Percentiles rank a stretch among this genome's conserved stretches.
phyloP scores from a whole-genome alignment of 2,888 invertebrate species.

The Pyrochroa serraticornis region DNA sequence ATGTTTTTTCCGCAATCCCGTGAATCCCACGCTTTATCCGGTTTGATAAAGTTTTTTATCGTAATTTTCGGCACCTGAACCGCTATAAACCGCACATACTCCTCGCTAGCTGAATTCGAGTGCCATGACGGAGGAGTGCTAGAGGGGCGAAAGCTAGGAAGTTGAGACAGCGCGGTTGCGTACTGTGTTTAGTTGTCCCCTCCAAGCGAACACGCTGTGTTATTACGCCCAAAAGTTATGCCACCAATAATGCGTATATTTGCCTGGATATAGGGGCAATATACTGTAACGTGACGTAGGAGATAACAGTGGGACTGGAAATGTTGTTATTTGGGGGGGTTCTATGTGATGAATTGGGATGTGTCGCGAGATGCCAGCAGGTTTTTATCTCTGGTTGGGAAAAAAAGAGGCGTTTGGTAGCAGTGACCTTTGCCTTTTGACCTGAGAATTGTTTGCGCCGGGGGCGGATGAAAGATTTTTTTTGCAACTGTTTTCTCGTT shows the following conservation, averaged over 20 bases:
- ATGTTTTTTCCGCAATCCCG: not conserved
- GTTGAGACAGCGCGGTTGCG: slow-evolving; percentile 35
- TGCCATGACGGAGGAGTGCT: slow-evolving; percentile 18
- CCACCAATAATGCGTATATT: slow-evolving; percentile 34
- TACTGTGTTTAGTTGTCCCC: slow-evolving; percentile 28
- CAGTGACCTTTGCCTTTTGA: no score
- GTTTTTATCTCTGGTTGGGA: no score
- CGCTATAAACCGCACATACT: slow-evolving; percentile 15
- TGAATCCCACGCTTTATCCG: no score
- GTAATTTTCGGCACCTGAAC: slow-evolving; percentile 17
- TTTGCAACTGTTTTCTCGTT: no score
- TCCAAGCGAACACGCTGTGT: slow-evolving; percentile 25
- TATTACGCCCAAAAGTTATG: slow-evolving; percentile 33
- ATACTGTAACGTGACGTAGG: slow-evolving; percentile 10
- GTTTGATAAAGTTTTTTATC: not conserved
- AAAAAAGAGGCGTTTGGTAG: no score
- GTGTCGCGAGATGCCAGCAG: not conserved
- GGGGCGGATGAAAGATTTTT: no score
- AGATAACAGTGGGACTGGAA: slow-evolving; percentile 9
- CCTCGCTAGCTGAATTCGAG: slow-evolving; percentile 16
- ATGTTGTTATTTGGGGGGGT: slow-evolving; percentile 1
- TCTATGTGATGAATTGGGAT: slow-evolving; percentile 6
- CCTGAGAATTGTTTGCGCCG: no score
- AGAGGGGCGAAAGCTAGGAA: slow-evolving; percentile 26
- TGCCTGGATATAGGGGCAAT: slow-evolving; percentile 21